Base-by-base conservation (phyloP, 2,888 invertebrate species). In the Parascotia fuliginaria region DNA sequence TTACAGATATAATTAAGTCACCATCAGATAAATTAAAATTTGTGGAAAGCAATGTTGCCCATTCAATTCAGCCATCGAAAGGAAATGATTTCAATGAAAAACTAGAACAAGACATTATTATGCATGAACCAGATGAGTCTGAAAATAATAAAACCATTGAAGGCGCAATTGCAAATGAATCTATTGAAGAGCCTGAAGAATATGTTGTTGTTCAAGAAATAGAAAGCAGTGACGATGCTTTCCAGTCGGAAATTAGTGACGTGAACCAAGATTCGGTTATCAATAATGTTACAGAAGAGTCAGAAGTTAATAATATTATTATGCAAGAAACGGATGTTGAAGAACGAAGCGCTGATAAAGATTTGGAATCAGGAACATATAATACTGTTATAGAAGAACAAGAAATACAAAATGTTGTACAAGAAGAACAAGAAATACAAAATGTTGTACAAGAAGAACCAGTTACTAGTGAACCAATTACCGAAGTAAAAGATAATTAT, bases 1-100 rank as follows among this genome's bases (percentile, higher is more conserved):
- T 50, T 36, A 43, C 51, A 9, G 65, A 67, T 14, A 47, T 55
- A 12, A 47, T 63, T 27, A 69, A 63, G 42, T 33, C 47, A 3
- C 31, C 53, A 53, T 14, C 49, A 53, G 55, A 59, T 29, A 65
- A 58, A 55, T 13, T 16, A 4, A 63, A 55, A 42, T 28, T 19
- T 12, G 34, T 31, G n/a, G 51, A 60, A 0, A 55, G 43, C 0
- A 40, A 29, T 16, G 15, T 24, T 19, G 13, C 27, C 3, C 24
- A 24, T 37, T 19, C 12, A 16, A 19, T 31, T 5, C 19, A 12
- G 28, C 5, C 15, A 39, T 29, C 34, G 15, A 12, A 29, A 12
- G 36, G 13, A 28, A n/a, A 14, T 12, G 37, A 2, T 9, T 9
- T 11, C 4, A 28, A 9, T 29, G 3, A 22, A 37, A 29, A 29